Evolutionary conservation across 1,140 invertebrate genomes (phyloP).

Genomic region (Drosophila ironensis): DNA sequence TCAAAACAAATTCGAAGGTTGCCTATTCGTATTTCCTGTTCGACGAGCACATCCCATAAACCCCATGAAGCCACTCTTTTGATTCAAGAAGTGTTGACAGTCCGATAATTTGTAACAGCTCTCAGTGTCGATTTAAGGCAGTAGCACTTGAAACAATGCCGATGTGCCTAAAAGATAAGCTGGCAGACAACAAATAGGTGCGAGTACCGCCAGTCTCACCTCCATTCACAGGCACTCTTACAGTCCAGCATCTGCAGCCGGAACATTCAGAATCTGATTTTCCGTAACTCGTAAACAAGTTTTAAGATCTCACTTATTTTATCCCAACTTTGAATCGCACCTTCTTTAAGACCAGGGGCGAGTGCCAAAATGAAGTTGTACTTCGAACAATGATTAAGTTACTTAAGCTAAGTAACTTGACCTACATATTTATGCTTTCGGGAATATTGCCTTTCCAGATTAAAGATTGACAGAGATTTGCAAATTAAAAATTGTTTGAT

Average conservation of each 20-base stretch:
- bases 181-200: conserved; percentile 50
- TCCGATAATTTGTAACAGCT: conserved; percentile 55
- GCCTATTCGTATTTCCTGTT: conserved; percentile 75
- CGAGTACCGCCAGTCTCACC: conserved; percentile 8
- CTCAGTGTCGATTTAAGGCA: conserved; percentile 55
- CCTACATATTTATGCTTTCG: too few relatives aligned
- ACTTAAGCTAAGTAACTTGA: too few relatives aligned
- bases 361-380: too few relatives aligned
- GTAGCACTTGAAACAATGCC: conserved; percentile 67
- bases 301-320: neutral
- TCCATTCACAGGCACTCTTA: conserved; percentile 47
- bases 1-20: conserved; percentile 74
- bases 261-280: neutral
- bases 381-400: too few relatives aligned
- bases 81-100: conserved; percentile 37
- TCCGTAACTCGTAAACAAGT: neutral
- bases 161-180: conserved; percentile 79
- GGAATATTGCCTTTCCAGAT: too few relatives aligned
- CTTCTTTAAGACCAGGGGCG: too few relatives aligned
- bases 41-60: conserved; percentile 37
- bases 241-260: conserved; percentile 18
- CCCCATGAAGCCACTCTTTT: neutral
- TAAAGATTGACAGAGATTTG: too few relatives aligned
- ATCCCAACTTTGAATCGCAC: too few relatives aligned
- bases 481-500: too few relatives aligned